phyloP scores from a whole-genome alignment of 2,113 vertebrate species.

The Phocoena sinus region DNA sequence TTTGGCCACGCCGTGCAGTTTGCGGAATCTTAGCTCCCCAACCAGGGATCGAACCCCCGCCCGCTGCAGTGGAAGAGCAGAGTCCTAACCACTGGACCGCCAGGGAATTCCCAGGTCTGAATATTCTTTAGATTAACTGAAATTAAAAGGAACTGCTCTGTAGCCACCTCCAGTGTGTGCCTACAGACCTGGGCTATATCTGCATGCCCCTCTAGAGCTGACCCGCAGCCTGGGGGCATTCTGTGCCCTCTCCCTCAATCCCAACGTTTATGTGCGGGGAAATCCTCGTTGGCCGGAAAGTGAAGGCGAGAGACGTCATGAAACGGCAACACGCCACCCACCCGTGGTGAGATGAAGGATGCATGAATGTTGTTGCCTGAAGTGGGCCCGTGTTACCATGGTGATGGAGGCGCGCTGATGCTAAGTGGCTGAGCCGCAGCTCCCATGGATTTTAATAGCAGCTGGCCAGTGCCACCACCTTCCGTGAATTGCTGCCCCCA shows the following conservation, averaged over 20 bases:
- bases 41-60: too few species aligned
- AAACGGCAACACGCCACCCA: rapidly evolving
- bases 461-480: background rate
- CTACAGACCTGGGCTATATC: background rate
- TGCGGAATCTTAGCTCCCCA: too few species aligned
- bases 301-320: background rate
- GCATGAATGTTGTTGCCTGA: background rate
- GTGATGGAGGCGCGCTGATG: background rate
- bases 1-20: too few species aligned
- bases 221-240: background rate
- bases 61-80: too few species aligned
- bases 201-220: background rate
- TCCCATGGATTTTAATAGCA: slow-evolving; percentile 27
- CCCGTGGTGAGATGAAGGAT: background rate
- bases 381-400: slow-evolving; percentile 35
- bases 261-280: background rate
- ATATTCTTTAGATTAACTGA: background rate
- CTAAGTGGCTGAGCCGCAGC: background rate
- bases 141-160: background rate
- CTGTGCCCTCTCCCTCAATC: background rate
- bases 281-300: background rate
- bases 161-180: background rate
- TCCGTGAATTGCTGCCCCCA: background rate
- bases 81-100: too few species aligned
- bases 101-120: background rate